phyloP scores from a whole-genome alignment of 2,888 invertebrate genomes.

The Sinotaia quadrata region DNA sequence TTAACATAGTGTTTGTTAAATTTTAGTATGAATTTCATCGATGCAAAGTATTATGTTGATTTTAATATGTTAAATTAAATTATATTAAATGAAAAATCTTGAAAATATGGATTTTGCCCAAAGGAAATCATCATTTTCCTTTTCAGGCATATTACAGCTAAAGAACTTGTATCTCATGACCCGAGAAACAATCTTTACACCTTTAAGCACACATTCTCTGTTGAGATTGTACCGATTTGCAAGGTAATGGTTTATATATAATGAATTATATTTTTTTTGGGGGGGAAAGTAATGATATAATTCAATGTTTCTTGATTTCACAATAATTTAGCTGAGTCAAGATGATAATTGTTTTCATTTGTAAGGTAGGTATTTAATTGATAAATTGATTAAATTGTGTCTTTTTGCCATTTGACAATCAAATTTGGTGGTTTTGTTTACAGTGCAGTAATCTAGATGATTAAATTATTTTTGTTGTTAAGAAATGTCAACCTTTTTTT shows the following conservation, averaged over 20 bases:
- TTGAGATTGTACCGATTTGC: slow-evolving; percentile 96
- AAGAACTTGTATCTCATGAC: slow-evolving; percentile 97
- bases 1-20: too few species aligned
- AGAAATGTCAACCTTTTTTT: too few species aligned
- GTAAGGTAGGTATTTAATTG: too few species aligned
- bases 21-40: background rate
- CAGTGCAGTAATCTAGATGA: too few species aligned
- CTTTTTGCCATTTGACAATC: too few species aligned
- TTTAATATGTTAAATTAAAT: slow-evolving; percentile 13
- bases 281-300: background rate
- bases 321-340: background rate
- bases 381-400: too few species aligned
- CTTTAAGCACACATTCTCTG: slow-evolving; percentile 91
- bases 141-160: slow-evolving; percentile 84
- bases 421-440: too few species aligned
- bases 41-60: background rate
- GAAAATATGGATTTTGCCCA: too few species aligned
- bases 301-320: background rate
- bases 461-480: too few species aligned
- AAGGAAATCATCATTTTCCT: slow-evolving; percentile 11
- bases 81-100: background rate
- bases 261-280: background rate
- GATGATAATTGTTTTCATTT: too few species aligned
- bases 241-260: slow-evolving; percentile 80
- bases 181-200: slow-evolving; percentile 96